Evolutionary conservation across 2,797 vertebrate species (phyloP).

Genomic region (Leucoraja ocellata): DNA sequence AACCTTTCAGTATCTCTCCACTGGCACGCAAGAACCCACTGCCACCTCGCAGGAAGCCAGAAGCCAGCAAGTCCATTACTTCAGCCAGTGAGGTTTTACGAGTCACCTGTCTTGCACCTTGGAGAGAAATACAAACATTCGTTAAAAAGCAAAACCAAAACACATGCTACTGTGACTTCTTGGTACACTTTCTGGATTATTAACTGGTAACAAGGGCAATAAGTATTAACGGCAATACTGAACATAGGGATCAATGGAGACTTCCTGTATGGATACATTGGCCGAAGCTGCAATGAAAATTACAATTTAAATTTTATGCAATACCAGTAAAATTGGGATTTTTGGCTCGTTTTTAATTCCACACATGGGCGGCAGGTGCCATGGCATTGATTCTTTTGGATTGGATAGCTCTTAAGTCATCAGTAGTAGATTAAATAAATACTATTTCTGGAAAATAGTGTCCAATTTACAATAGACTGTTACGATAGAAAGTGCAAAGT

Average conservation of each 20-base stretch:
- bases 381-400: neutral
- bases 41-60: conserved; percentile 78
- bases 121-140: conserved; percentile 21
- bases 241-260: neutral
- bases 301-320: neutral
- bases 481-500: neutral
- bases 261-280: neutral
- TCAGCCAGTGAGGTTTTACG: conserved; percentile 70
- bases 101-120: conserved; percentile 54
- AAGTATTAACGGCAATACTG: neutral
- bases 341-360: neutral
- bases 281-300: neutral
- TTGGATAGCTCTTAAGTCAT: neutral
- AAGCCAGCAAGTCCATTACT: conserved; percentile 73
- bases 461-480: neutral
- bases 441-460: too few relatives aligned
- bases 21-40: conserved; percentile 78
- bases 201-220: neutral
- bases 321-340: neutral
- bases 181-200: neutral
- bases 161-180: too few relatives aligned
- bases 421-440: neutral
- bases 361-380: neutral
- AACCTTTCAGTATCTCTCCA: conserved; percentile 83
- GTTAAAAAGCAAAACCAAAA: neutral